Base-by-base conservation (phyloP, 2,113 vertebrate species). In the Stegostoma tigrinum region DNA sequence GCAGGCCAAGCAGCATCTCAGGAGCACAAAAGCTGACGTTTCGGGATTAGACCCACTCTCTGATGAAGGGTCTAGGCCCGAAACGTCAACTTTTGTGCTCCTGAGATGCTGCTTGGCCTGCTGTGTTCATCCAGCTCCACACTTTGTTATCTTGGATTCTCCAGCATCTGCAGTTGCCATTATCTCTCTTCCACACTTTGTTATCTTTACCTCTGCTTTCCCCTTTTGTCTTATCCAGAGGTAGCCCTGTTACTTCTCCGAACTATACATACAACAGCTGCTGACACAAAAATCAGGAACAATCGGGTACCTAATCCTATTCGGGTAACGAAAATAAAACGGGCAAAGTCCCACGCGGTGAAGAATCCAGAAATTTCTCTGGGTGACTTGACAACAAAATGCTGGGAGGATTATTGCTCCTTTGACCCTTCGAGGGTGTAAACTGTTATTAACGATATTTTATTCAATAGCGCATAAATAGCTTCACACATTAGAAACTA, bases 351-450 rank as follows among this genome's bases (percentile, higher is more conserved):
- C 72, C 38, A 38, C n/a, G 19, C 45, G 4, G 42, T 48, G 42
- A 21, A 87, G 0, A 38, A 15, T 21, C n/a, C n/a, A 83, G n/a
- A 4, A 12, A 19, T 34, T 30, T 52, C 52, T 24, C 27, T 24
- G 7, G 30, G 15, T 0, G 0, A 4, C 14, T 15, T 42, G 3
- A 0, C 15, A 38, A 19, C 14, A 38, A 17, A 5, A 23, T 1
- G 3, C 80, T 42, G 78, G 80, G 80, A 64, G n/a, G 21, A 30
- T 17, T 5, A 91, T 66, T 91, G 89, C 55, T 64, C 27, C 3
- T 34, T 64, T 91, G 55, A n/a, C 55, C 61, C 87, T 52, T 5
- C n/a, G 55, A 61, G 55, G 55, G 19, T 15, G 61, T 91, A 64
- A 91, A 38, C 55, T 64, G 6, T 23, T 17, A 21, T 8, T 66